Percentiles rank a stretch among this genome's conserved stretches.
Evolutionary conservation across 2,888 invertebrate species (phyloP).

Genomic region (Spodoptera littoralis): DNA sequence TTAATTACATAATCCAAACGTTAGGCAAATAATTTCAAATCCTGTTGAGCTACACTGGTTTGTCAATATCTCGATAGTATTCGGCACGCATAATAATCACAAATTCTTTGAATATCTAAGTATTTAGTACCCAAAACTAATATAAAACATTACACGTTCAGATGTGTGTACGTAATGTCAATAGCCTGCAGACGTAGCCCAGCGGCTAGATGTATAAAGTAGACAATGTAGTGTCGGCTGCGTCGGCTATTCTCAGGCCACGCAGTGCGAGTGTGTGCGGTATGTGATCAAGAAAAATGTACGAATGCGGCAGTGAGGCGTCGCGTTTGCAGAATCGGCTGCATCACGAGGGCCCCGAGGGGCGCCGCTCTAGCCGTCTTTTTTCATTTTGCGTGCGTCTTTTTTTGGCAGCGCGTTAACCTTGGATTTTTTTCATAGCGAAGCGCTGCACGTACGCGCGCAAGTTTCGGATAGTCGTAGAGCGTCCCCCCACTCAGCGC

Average conservation of each 20-base stretch:
- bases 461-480: slow-evolving; percentile 87
- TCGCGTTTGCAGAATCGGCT: slow-evolving; percentile 77
- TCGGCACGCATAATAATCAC: slow-evolving; percentile 28
- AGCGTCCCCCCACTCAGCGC: slow-evolving; percentile 87
- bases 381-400: slow-evolving; percentile 88
- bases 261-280: slow-evolving; percentile 41
- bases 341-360: slow-evolving; percentile 82
- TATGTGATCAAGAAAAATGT: slow-evolving; percentile 53
- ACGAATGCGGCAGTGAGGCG: slow-evolving; percentile 65
- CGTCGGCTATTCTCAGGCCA: slow-evolving; percentile 25
- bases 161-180: slow-evolving; percentile 55
- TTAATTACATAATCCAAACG: not conserved
- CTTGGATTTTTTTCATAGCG: slow-evolving; percentile 88
- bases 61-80: slow-evolving; percentile 13
- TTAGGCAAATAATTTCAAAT: slow-evolving; percentile 3
- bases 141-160: slow-evolving; percentile 35
- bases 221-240: slow-evolving; percentile 46
- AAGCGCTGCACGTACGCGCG: slow-evolving; percentile 87
- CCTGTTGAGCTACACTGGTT: slow-evolving; percentile 7
- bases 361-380: slow-evolving; percentile 85
- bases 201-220: slow-evolving; percentile 40
- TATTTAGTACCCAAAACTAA: slow-evolving; percentile 21
- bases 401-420: slow-evolving; percentile 89
- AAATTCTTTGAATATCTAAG: slow-evolving; percentile 21
- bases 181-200: slow-evolving; percentile 57